Evolutionary conservation across 2,113 vertebrate genomes (phyloP).

Genomic region (Psilopsiagon aurifrons): DNA sequence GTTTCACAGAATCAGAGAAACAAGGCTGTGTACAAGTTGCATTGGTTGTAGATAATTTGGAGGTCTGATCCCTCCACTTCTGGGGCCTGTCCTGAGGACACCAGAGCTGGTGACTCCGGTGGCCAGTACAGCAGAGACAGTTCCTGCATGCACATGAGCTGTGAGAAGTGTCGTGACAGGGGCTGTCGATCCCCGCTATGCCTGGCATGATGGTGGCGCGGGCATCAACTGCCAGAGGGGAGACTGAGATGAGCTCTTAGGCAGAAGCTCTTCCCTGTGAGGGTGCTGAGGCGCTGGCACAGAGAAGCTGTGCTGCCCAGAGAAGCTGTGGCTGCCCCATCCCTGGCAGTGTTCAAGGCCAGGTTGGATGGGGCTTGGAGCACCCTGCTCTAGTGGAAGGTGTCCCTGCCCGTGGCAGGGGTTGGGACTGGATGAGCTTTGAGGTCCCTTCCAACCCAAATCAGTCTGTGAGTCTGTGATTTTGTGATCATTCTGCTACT

Average conservation of each 20-base stretch:
- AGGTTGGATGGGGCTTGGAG: too few species aligned
- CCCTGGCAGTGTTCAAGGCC: too few species aligned
- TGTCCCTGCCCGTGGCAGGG: neutral
- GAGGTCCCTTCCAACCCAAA: neutral
- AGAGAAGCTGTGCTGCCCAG: neutral
- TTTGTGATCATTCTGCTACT: neutral
- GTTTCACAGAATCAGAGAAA: neutral
- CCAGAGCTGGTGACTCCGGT: fast-evolving
- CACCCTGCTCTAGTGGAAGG: too few species aligned
- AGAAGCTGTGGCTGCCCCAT: too few species aligned
- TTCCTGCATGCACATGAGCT: neutral
- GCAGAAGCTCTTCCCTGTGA: neutral
- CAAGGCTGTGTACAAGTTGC: neutral
- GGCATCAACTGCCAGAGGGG: neutral
- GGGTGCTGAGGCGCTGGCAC: neutral
- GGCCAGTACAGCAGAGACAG: fast-evolving
- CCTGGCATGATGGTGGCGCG: neutral
- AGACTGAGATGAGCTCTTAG: neutral
- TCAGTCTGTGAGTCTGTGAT: neutral
- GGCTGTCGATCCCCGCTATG: neutral
- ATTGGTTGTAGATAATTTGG: neutral
- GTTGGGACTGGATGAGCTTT: neutral
- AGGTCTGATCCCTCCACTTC: neutral
- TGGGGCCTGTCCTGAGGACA: neutral
- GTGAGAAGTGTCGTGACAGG: neutral